Conservation (phyloP, 2,888 invertebrate genomes). For the Theretra japonica region DNA sequence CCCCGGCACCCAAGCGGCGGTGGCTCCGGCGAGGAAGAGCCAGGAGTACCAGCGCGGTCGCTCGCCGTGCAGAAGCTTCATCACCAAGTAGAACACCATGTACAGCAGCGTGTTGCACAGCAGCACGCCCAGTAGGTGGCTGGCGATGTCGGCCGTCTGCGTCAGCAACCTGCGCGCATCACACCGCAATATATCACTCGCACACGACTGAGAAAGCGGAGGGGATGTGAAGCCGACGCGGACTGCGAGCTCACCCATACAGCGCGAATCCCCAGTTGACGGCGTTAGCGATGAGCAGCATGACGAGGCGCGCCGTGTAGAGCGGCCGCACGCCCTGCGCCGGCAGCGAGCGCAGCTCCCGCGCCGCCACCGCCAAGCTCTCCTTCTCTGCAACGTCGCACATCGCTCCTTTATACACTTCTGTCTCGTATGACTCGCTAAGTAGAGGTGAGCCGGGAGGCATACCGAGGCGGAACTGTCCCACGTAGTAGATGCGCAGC, state of each 20-base stretch:
- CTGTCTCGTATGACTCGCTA: background rate
- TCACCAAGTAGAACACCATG: conserved; percentile 91
- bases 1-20: conserved; percentile 88
- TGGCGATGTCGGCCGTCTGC: conserved; percentile 90
- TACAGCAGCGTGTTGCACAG: conserved; percentile 93
- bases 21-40: conserved; percentile 87
- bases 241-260: conserved; percentile 79
- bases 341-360: conserved; percentile 57
- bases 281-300: conserved; percentile 86
- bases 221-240: background rate
- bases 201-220: background rate
- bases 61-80: conserved; percentile 92
- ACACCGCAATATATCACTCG: too few species aligned
- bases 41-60: conserved; percentile 85
- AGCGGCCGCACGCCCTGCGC: conserved; percentile 60
- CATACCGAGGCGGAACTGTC: conserved; percentile 88
- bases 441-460: background rate
- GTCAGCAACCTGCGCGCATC: conserved; percentile 72
- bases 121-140: conserved; percentile 91
- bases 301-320: conserved; percentile 82
- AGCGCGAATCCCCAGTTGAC: conserved; percentile 89
- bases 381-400: conserved; percentile 56
- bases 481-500: conserved; percentile 91
- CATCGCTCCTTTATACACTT: background rate
- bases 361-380: conserved; percentile 65